Evolutionary conservation across 2,113 vertebrate genomes (phyloP).

Genomic region (Neopipo cinnamomea): DNA sequence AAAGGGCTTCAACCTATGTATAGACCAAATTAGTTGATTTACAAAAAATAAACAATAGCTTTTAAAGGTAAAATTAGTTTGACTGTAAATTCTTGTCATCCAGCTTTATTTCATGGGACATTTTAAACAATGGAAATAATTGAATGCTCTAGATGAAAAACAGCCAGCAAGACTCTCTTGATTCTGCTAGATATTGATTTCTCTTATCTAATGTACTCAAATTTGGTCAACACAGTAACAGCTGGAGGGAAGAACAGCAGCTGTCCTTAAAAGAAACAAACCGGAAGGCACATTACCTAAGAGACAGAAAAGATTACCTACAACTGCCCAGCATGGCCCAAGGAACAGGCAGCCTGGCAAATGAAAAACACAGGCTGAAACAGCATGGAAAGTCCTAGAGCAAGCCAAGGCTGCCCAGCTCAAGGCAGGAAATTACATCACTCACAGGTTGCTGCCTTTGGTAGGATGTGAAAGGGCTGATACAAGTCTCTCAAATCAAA

Average conservation of each 20-base stretch:
- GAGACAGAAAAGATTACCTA: not conserved
- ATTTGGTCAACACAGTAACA: not conserved
- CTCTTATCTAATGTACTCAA: not conserved
- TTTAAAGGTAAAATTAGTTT: not conserved
- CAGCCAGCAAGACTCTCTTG: not conserved
- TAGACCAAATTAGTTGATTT: not conserved
- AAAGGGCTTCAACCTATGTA: not conserved
- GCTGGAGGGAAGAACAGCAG: not conserved
- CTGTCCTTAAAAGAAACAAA: not conserved
- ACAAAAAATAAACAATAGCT: not conserved
- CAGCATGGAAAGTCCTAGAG: accelerated
- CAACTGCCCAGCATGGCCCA: not conserved
- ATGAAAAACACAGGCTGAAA: not conserved
- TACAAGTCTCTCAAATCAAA: not conserved
- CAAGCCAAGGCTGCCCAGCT: not conserved
- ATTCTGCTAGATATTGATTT: not conserved
- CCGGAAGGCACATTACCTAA: not conserved
- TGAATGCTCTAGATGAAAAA: not conserved
- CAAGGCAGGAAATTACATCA: not conserved
- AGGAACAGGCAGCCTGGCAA: not conserved
- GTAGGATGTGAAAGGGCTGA: not conserved
- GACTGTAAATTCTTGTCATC: not conserved
- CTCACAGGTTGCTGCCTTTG: not conserved
- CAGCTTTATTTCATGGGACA: not conserved
- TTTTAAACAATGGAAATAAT: not conserved